Evolutionary conservation across 2,797 vertebrate genomes (phyloP).

Genomic region (Oophaga sylvatica): DNA sequence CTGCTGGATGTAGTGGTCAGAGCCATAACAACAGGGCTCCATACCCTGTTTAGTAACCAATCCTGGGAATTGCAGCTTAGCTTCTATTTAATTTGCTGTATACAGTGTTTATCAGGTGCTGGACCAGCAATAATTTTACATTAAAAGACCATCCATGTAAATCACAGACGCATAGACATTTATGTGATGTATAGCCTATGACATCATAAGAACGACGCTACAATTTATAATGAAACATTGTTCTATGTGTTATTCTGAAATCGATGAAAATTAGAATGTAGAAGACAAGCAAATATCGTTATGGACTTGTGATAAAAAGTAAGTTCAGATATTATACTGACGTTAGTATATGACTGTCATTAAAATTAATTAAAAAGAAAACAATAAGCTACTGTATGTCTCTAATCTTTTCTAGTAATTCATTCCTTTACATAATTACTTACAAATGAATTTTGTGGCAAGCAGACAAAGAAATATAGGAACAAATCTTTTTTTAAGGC

Average conservation of each 20-base stretch:
- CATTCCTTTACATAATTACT: conserved; percentile 54
- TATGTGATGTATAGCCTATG: neutral
- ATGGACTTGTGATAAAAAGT: neutral
- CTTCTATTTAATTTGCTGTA: too few species aligned
- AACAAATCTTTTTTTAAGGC: neutral
- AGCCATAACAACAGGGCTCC: too few species aligned
- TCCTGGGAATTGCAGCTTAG: too few species aligned
- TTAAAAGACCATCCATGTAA: neutral
- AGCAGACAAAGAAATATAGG: conserved; percentile 33
- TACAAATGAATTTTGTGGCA: conserved; percentile 41
- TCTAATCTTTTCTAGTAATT: conserved; percentile 37
- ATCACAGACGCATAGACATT: neutral
- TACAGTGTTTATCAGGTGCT: too few species aligned
- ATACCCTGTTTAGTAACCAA: too few species aligned
- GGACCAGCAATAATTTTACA: too few species aligned
- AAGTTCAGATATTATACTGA: neutral
- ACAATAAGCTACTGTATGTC: conserved; percentile 60
- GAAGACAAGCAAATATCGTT: neutral
- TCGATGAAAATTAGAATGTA: neutral
- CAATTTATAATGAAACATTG: neutral
- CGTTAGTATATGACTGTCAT: conserved; percentile 20
- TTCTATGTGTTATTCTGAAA: neutral
- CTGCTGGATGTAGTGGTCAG: too few species aligned
- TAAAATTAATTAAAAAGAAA: conserved; percentile 69
- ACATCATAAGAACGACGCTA: neutral